These are phyloP conservation scores for Forbesichthys papilliferus DNA, from an alignment of 2,113 vertebrate species.

Conservation along the genomic window DNA sequence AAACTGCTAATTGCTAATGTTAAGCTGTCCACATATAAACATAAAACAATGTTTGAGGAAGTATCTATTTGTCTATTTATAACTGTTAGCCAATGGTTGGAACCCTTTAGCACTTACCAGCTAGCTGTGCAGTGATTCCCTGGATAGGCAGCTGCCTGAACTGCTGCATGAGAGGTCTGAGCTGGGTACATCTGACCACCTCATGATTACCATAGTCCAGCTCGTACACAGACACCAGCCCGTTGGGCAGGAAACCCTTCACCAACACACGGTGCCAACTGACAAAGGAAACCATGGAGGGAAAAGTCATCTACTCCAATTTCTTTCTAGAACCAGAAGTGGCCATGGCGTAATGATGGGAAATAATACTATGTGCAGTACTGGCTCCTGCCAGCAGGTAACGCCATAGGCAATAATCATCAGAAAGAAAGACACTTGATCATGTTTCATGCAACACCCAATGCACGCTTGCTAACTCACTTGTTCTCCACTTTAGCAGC, in stretches of 20 bases:
- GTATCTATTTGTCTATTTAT: not conserved
- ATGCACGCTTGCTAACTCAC: conserved; percentile 71
- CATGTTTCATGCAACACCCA: no score
- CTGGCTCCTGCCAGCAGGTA: no score
- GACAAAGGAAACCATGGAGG: not conserved
- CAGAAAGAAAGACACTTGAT: no score
- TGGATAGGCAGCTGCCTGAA: conserved; percentile 94
- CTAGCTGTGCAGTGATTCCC: conserved; percentile 90
- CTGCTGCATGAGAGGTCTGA: conserved; percentile 81
- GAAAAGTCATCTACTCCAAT: not conserved
- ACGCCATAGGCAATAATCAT: no score
- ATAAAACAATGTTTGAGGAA: not conserved
- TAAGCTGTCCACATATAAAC: not conserved
- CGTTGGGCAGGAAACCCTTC: conserved; percentile 89
- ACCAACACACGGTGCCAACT: conserved; percentile 94
- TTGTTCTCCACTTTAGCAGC: conserved; percentile 94
- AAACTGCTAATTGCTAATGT: not conserved
- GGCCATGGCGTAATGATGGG: not conserved
- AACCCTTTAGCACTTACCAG: conserved; percentile 77
- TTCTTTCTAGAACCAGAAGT: not conserved
- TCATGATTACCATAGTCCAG: conserved; percentile 95
- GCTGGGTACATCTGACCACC: conserved; percentile 82
- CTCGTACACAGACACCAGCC: conserved; percentile 90
- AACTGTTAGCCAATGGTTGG: conserved; percentile 61
- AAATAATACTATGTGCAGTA: not conserved